Conservation (phyloP, 2,113 vertebrate genomes). For the Toxotes jaculatrix region DNA sequence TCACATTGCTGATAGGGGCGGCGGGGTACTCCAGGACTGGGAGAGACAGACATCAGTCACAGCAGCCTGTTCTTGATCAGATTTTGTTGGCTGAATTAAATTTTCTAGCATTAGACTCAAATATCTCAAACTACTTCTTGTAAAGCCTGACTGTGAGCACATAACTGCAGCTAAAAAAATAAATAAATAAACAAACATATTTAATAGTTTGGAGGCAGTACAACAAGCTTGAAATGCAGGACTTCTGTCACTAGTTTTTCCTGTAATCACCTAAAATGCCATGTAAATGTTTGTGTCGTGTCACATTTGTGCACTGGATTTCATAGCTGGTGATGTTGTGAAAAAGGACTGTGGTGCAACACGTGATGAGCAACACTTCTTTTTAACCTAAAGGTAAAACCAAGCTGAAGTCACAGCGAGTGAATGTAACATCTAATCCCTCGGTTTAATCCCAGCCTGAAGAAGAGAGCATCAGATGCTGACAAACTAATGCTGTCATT, state of each 20-base stretch:
- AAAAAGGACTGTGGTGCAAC: constrained; percentile 5
- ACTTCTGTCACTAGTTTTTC: neutral
- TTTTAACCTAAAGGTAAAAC: constrained; percentile 48
- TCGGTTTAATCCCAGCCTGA: constrained; percentile 59
- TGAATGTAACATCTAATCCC: constrained; percentile 61
- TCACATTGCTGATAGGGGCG: constrained; percentile 46
- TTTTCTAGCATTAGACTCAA: constrained; percentile 36
- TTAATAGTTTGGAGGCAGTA: neutral
- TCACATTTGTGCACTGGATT: neutral
- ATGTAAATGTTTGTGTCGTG: neutral
- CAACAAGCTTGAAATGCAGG: neutral
- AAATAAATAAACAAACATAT: neutral
- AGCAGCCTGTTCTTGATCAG: constrained; percentile 30
- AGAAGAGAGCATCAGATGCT: constrained; percentile 55
- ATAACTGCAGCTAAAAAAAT: neutral
- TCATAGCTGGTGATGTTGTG: neutral
- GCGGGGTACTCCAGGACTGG: constrained; percentile 39
- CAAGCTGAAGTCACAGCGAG: constrained; percentile 44
- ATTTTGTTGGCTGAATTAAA: constrained; percentile 35
- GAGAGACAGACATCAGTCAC: constrained; percentile 47
- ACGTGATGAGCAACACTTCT: constrained; percentile 17
- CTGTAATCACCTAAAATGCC: constrained; percentile 26
- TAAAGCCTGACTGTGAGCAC: neutral
- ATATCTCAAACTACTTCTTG: constrained; percentile 28
- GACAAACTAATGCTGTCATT: constrained; percentile 62